A percentile compares a stretch with the other conserved stretches of the same genome.
phyloP scores from a whole-genome alignment of 2,888 invertebrate genomes.

The Drosophila colorata region DNA sequence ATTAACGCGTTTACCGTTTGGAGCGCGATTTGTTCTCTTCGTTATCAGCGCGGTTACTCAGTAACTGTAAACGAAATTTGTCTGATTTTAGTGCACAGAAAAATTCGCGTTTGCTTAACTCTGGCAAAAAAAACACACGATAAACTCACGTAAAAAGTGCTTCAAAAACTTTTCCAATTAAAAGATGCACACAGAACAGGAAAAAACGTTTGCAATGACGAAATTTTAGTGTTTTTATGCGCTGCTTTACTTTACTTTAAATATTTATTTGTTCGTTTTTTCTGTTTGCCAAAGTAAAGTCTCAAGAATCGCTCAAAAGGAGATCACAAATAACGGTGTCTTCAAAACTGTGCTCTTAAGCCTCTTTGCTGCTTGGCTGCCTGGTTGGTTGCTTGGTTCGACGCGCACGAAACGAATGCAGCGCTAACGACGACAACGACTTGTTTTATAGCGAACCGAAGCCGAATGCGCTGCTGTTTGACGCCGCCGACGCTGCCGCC shows the following conservation, averaged over 20 bases:
- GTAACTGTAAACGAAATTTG: slow-evolving; percentile 17
- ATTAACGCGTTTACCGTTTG: slow-evolving; percentile 47
- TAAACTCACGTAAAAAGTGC: slow-evolving; percentile 28
- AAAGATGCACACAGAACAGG: slow-evolving; percentile 11
- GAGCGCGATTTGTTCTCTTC: slow-evolving; percentile 13
- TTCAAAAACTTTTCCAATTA: slow-evolving; percentile 47
- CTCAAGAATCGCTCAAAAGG: slow-evolving; percentile 1
- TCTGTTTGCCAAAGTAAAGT: slow-evolving; percentile 8
- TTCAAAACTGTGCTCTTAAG: slow-evolving; percentile 40
- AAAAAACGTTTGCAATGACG: not conserved
- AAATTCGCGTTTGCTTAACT: slow-evolving; percentile 10
- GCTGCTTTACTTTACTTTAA: not conserved
- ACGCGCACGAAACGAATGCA: slow-evolving; percentile 77
- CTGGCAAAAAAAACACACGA: slow-evolving; percentile 12
- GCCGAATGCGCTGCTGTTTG: slow-evolving; percentile 36
- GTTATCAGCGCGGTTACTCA: slow-evolving; percentile 28
- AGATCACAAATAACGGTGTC: slow-evolving; percentile 24
- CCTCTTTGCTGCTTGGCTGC: slow-evolving; percentile 30
- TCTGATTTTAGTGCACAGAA: slow-evolving; percentile 8
- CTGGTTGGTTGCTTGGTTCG: slow-evolving; percentile 50
- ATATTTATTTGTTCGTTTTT: not conserved
- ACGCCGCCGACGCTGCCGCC: slow-evolving; percentile 1
- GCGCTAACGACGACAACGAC: slow-evolving; percentile 45
- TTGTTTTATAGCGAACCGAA: slow-evolving; percentile 65
- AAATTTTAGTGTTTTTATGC: not conserved